These are phyloP conservation scores for Idaea dimidiata DNA, from an alignment of 2,888 invertebrate species.

Conservation along the genomic window DNA sequence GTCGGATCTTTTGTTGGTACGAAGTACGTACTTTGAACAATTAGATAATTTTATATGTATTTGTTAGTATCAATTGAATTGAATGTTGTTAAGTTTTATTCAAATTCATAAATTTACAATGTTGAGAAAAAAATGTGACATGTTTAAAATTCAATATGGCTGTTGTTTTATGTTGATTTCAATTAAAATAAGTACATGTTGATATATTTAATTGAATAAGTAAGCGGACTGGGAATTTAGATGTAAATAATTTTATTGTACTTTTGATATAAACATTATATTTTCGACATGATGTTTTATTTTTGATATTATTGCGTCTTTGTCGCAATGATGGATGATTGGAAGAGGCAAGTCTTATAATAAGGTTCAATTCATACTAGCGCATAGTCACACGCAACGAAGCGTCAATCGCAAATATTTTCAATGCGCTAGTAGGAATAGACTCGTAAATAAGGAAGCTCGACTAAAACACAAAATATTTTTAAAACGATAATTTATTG, in stretches of 20 bases:
- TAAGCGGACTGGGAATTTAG: conserved; percentile 55
- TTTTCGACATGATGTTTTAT: conserved; percentile 15
- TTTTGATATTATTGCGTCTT: conserved; percentile 13
- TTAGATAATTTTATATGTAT: not conserved
- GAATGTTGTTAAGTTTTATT: not conserved
- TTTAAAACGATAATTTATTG: conserved; percentile 79
- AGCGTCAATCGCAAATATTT: too few relatives aligned
- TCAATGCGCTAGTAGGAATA: too few relatives aligned
- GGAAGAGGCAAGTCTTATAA: not conserved
- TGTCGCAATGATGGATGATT: not conserved
- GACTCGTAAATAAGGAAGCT: not conserved
- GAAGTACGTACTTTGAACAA: not conserved
- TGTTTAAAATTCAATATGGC: conserved; percentile 15
- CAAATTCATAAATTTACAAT: not conserved
- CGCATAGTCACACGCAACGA: too few relatives aligned
- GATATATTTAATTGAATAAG: conserved; percentile 39
- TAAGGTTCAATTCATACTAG: too few relatives aligned
- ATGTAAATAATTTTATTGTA: conserved; percentile 38
- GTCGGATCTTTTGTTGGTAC: not conserved
- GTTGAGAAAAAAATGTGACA: not conserved
- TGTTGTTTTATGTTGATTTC: conserved; percentile 32
- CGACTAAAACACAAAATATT: conserved; percentile 28
- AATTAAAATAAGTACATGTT: conserved; percentile 32
- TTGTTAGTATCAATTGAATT: not conserved
- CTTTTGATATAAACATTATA: conserved; percentile 44